These are phyloP conservation scores for Nysson spinosus DNA, from an alignment of 2,888 invertebrate genomes.

Conservation along the genomic window DNA sequence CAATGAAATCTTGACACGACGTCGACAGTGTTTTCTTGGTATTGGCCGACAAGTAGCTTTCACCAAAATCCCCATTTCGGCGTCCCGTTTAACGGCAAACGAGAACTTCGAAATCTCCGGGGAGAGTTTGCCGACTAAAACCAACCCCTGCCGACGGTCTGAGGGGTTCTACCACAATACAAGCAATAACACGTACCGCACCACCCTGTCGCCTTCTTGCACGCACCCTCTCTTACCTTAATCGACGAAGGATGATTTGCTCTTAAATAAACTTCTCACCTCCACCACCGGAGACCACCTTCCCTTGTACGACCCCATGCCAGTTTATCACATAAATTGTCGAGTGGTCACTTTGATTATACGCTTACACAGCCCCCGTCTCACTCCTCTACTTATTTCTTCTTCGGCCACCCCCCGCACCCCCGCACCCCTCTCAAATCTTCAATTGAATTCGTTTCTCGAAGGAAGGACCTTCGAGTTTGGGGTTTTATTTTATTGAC, in stretches of 20 bases:
- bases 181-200: slow-evolving; percentile 75
- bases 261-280: slow-evolving; percentile 77
- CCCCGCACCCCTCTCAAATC: slow-evolving; percentile 10
- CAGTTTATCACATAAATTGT: slow-evolving; percentile 67
- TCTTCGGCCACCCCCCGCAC: slow-evolving; percentile 3
- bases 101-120: slow-evolving; percentile 63
- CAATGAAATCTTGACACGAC: slow-evolving; percentile 3
- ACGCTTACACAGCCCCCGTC: slow-evolving; percentile 22
- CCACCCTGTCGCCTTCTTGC: slow-evolving; percentile 40
- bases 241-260: slow-evolving; percentile 76
- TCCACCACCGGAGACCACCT: slow-evolving; percentile 53
- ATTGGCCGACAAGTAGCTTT: slow-evolving; percentile 58
- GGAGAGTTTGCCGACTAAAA: slow-evolving; percentile 67
- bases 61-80: slow-evolving; percentile 38
- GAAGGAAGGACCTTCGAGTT: neutral
- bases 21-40: slow-evolving; percentile 21
- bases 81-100: slow-evolving; percentile 56
- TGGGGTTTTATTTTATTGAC: slow-evolving; percentile 12
- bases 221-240: slow-evolving; percentile 72
- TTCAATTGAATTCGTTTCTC: slow-evolving; percentile 40
- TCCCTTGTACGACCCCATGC: slow-evolving; percentile 39
- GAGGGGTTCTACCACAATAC: slow-evolving; percentile 72
- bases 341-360: slow-evolving; percentile 72
- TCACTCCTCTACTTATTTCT: slow-evolving; percentile 16
- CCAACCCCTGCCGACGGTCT: slow-evolving; percentile 62